These are phyloP conservation scores for Pseudopipra pipra DNA, from an alignment of 2,113 vertebrate species.

Conservation along the genomic window DNA sequence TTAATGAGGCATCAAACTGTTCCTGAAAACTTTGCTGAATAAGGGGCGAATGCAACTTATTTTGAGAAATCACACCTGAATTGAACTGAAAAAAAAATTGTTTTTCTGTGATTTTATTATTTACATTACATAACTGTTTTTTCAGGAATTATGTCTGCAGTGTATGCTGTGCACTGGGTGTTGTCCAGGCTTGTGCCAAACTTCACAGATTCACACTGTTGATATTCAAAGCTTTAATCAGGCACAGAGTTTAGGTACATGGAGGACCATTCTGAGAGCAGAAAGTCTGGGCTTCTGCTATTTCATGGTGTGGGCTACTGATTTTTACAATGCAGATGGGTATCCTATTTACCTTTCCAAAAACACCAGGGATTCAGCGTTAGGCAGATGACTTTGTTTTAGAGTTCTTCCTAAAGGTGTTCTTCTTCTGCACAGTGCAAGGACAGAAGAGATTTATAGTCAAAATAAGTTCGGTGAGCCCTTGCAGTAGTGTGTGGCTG, in stretches of 20 bases:
- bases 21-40: not conserved
- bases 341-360: not conserved
- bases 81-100: fast-evolving
- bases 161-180: not conserved
- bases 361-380: not conserved
- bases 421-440: not conserved
- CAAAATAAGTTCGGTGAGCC: not conserved
- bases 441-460: not conserved
- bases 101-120: not conserved
- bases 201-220: not conserved
- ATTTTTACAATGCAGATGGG: not conserved
- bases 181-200: not conserved
- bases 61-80: not conserved
- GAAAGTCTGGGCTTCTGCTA: not conserved
- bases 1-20: not conserved
- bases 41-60: not conserved
- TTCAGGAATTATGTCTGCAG: not conserved
- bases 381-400: not conserved
- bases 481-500: not conserved
- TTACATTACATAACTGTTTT: not conserved
- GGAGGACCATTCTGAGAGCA: not conserved
- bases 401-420: not conserved
- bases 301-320: not conserved
- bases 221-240: not conserved
- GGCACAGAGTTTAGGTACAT: not conserved